Evolutionary conservation across 2,797 vertebrate genomes (phyloP).

Genomic region (Phylloscopus collybita): DNA sequence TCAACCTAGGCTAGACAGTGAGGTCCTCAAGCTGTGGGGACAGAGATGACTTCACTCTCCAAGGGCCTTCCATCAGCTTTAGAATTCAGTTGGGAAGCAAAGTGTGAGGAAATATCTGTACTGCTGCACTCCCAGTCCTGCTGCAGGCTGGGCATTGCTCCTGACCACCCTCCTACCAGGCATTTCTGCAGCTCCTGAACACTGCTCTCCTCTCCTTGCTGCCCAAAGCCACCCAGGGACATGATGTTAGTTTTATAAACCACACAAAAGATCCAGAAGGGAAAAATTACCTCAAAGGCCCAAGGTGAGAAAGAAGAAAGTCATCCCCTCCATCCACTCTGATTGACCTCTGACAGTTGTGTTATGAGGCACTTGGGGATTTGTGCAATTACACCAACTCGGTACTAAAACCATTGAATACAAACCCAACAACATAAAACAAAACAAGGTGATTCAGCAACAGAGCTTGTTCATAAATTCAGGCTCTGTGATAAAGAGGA

Average conservation of each 20-base stretch:
- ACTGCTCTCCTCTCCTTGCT: not conserved
- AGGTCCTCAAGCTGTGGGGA: not conserved
- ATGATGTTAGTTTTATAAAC: not conserved
- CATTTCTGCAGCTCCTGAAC: not conserved
- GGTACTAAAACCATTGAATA: not conserved
- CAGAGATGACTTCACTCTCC: not conserved
- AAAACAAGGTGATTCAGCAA: not conserved
- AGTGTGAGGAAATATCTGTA: not conserved
- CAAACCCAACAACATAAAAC: not conserved
- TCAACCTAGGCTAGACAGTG: not conserved
- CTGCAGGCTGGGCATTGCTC: not conserved
- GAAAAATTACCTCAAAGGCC: not conserved
- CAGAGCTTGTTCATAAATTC: not conserved
- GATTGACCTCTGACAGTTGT: not conserved
- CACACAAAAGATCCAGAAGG: not conserved
- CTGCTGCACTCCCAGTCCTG: not conserved
- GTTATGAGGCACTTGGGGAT: fast-evolving
- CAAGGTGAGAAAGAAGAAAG: not conserved
- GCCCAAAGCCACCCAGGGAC: not conserved
- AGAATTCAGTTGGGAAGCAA: not conserved
- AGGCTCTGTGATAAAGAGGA: not conserved
- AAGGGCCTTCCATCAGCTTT: not conserved
- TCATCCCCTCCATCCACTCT: not conserved
- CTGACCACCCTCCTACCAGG: not conserved
- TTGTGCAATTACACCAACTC: not conserved